These are phyloP conservation scores for Anguilla rostrata DNA, from an alignment of 2,113 vertebrate genomes.

Conservation along the genomic window DNA sequence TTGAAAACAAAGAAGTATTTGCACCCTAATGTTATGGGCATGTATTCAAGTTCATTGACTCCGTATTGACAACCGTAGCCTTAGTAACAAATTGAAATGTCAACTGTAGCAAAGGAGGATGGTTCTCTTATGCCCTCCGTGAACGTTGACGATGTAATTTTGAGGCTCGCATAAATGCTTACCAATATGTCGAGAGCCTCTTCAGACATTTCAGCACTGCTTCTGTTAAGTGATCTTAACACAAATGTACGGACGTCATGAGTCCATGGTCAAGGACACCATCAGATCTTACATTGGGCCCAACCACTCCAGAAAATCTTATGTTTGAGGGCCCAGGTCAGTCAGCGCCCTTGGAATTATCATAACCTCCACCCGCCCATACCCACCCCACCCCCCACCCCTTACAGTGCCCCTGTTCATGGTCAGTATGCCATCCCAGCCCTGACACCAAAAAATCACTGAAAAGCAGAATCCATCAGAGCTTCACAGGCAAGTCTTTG, in stretches of 20 bases:
- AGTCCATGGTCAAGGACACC: background rate
- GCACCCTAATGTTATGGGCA: background rate
- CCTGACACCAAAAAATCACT: background rate
- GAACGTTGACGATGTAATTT: slow-evolving; percentile 93
- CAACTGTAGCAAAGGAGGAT: background rate
- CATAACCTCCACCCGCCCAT: too few species aligned
- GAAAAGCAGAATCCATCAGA: background rate
- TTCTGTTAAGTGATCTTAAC: slow-evolving; percentile 74
- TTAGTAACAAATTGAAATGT: slow-evolving; percentile 23
- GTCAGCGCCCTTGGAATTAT: too few species aligned
- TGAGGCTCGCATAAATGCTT: slow-evolving; percentile 90
- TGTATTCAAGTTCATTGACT: slow-evolving; percentile 8
- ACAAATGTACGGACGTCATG: background rate
- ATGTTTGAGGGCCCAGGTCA: too few species aligned
- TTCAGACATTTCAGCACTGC: slow-evolving; percentile 89
- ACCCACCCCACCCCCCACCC: too few species aligned
- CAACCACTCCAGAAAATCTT: too few species aligned
- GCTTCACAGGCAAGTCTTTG: background rate
- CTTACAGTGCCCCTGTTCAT: too few species aligned
- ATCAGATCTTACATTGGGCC: too few species aligned
- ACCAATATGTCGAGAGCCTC: slow-evolving; percentile 90
- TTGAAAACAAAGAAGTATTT: background rate
- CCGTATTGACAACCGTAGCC: background rate
- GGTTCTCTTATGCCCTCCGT: slow-evolving; percentile 50
- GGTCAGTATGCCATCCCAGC: background rate